Conservation (phyloP, 2,113 vertebrate genomes). For the Naja naja region DNA sequence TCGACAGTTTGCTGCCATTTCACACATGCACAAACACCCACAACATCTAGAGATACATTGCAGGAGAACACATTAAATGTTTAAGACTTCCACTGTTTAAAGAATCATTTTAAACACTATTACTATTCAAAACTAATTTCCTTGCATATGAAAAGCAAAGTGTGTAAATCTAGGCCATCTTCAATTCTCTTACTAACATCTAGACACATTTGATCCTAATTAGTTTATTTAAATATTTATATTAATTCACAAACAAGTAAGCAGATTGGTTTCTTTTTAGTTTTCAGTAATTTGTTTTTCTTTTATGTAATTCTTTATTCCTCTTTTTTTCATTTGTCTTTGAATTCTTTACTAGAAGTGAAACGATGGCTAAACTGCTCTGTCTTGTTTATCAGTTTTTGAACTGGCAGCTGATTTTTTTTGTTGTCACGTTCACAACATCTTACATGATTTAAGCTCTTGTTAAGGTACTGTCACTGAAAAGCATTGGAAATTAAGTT, state of each 20-base stretch:
- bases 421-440: slow-evolving; percentile 15
- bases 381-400: slow-evolving; percentile 20
- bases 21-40: neutral
- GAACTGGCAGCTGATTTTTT: slow-evolving; percentile 14
- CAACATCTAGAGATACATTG: neutral
- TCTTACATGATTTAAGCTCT: slow-evolving; percentile 32
- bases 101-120: neutral
- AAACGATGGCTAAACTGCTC: neutral
- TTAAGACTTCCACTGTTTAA: neutral
- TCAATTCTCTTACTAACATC: neutral
- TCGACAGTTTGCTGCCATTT: neutral
- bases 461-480: slow-evolving; percentile 37
- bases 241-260: neutral
- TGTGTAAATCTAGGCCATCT: neutral
- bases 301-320: neutral
- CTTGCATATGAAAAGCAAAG: neutral
- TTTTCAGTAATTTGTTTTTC: neutral
- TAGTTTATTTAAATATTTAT: neutral
- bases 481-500: slow-evolving; percentile 42
- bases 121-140: neutral
- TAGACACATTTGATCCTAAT: neutral
- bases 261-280: neutral
- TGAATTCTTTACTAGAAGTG: neutral
- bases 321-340: neutral
- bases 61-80: neutral